Evolutionary conservation across 2,888 invertebrate genomes (phyloP), one percentile per base, ranked within the genome.

Genomic region (Tricholauxania praeusta): DNA sequence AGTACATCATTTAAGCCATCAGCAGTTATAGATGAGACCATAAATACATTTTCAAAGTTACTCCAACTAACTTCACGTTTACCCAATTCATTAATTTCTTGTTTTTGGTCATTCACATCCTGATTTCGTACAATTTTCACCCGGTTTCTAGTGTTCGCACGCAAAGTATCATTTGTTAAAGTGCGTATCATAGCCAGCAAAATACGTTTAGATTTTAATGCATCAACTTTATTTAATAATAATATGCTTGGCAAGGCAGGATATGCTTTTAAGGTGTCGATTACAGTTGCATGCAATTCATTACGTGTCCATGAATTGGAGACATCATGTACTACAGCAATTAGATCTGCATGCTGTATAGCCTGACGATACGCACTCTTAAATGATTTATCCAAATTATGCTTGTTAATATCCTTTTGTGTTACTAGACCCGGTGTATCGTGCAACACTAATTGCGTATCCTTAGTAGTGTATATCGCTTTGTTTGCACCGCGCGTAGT

Each of bases 381-480:
- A 83, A 94, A 92, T 1, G 89, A 86, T 48, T 87, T 85, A 71
- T 89, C 89, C 68, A 93, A 86, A 39, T 90, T 87, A 81, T 90
- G 91, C 80, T 85, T 86, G 8, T 85, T 85, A 6, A 87, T 84
- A 84, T 96, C 94, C 52, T 88, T 88, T 57, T 89, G 87, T 28
- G 92, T 91, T 0, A 97, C 92, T 51, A 98, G 87, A 39, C 99
- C 99, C 3, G 99, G 99, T 5, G 98, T 98, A 83, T 99, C 99
- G 47, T 96, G 89, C 83, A 98, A 95, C 51, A 97, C 91, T 53
- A 99, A 90, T 88, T 99, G 99, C 1, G 94, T 93, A 74, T 94
- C 89, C n/a, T 90, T 91, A 76, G 92, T 89, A 55, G 91, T 93
- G 79, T 91, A 91, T 80, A 97, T 91, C 4, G 94, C 96, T 80